Base-by-base conservation (phyloP, 2,797 vertebrate species). In the Trichosurus vulpecula region DNA sequence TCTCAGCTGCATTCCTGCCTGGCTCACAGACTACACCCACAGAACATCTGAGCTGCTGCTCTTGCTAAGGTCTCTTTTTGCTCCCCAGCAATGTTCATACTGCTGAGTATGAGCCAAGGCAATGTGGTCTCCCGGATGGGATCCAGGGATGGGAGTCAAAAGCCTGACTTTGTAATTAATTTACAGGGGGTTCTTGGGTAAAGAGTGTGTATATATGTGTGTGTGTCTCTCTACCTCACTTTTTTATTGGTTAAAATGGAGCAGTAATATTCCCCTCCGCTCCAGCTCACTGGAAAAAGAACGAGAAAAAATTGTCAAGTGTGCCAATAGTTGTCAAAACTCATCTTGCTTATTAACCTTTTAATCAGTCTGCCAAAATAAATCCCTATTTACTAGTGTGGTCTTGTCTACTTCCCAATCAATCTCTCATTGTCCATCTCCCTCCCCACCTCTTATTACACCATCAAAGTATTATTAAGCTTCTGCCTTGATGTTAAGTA, bases 251-350 rank as follows among this genome's bases (percentile, higher is more conserved):
- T 90, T 90, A 90, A 90, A 74, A 22, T 19, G 51, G 41, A 25
- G 19, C 25, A 27, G 2, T 87, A 87, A 51, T 41, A 87, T 51
- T 51, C 31, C 52, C 35, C 2, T 11, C 53, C 31, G 35, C 19
- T 35, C 35, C 19, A 52, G 90, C 52, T 90, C 52, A 90, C 90
- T 90, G 52, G 52, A 54, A 90, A 90, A 54, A 35, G 19, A 3
- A 90, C 90, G 90, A 90, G 22, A 31, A 35, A 16, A 30, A 19
- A 90, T 90, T 35, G 6, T 54, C 31, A 90, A 22, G 13, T 90
- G 53, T 90, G 90, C 90, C 51, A 90, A 90, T 35, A 90, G 52
- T 90, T 90, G 51, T 90, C 90, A 54, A 90, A 90, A 90, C 13
- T 90, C 51, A 54, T 54, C 41, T 87, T 51, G n/a, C 19, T 81